These are phyloP conservation scores for Ellobium chinense DNA, from an alignment of 2,888 invertebrate genomes.

Conservation along the genomic window DNA sequence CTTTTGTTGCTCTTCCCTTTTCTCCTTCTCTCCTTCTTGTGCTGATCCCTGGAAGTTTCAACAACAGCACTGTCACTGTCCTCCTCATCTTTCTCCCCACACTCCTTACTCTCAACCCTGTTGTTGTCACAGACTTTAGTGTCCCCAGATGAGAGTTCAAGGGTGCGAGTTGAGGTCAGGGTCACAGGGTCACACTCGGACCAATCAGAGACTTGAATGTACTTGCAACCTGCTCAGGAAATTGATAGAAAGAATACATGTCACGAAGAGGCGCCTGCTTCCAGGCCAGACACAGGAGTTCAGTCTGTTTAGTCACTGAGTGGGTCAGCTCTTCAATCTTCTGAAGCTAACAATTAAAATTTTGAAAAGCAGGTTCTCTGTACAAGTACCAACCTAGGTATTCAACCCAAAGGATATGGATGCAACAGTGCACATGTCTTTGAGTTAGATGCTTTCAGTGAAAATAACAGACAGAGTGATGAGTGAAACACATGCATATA, in stretches of 20 bases:
- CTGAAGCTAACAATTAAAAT: too few species aligned
- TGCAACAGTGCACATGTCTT: too few species aligned
- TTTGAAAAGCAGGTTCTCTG: too few species aligned
- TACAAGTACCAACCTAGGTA: too few species aligned
- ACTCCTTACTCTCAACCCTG: constrained; percentile 40
- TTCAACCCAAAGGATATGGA: too few species aligned
- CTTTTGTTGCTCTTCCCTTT: not conserved
- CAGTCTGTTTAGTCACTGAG: too few species aligned
- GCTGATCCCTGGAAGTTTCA: not conserved
- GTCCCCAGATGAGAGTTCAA: constrained; percentile 31
- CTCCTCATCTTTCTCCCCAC: not conserved
- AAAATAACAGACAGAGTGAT: too few species aligned
- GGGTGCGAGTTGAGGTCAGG: constrained; percentile 31
- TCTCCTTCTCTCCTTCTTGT: not conserved
- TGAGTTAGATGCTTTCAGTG: too few species aligned
- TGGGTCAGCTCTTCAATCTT: too few species aligned
- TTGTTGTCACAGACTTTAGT: constrained; percentile 28
- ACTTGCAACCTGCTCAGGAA: constrained; percentile 42
- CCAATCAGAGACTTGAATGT: constrained; percentile 43
- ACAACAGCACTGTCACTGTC: not conserved
- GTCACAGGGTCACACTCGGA: constrained; percentile 34
- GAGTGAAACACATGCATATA: too few species aligned
- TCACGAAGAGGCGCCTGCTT: too few species aligned
- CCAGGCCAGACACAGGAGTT: too few species aligned
- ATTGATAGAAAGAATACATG: not conserved